Conservation (phyloP, 2,888 invertebrate genomes). For the Lasioglossum lativentre region DNA sequence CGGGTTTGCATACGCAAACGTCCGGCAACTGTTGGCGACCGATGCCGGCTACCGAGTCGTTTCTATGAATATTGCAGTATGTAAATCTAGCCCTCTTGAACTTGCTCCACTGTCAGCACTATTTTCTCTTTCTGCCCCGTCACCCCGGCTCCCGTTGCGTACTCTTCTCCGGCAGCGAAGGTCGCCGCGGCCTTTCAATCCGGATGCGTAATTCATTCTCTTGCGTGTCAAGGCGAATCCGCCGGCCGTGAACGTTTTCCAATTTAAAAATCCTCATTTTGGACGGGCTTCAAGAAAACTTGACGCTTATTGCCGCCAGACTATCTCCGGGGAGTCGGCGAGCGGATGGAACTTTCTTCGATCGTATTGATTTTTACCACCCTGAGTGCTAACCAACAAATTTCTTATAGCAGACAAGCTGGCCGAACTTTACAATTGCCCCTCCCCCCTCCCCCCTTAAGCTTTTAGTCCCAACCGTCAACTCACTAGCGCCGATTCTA, state of each 20-base stretch:
- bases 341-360: background rate
- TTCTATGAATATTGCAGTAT: slow-evolving; percentile 78
- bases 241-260: background rate
- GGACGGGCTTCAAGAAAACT: slow-evolving; percentile 1
- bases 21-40: slow-evolving; percentile 36
- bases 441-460: background rate
- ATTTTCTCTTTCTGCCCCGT: slow-evolving; percentile 39
- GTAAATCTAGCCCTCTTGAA: slow-evolving; percentile 75
- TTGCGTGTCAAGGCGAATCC: slow-evolving; percentile 14
- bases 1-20: slow-evolving; percentile 54
- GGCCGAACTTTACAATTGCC: background rate
- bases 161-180: slow-evolving; percentile 24
- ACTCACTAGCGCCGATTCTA: too few relatives aligned
- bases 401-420: background rate
- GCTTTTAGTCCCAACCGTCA: background rate
- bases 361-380: background rate
- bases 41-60: slow-evolving; percentile 37
- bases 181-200: slow-evolving; percentile 23
- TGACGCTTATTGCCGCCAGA: background rate
- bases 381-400: background rate
- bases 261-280: background rate
- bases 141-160: slow-evolving; percentile 20
- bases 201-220: slow-evolving; percentile 39
- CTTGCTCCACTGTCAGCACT: slow-evolving; percentile 64
- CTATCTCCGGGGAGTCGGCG: background rate